These are phyloP conservation scores for Lasius fuliginosus DNA, from an alignment of 2,888 invertebrate species.

Conservation along the genomic window DNA sequence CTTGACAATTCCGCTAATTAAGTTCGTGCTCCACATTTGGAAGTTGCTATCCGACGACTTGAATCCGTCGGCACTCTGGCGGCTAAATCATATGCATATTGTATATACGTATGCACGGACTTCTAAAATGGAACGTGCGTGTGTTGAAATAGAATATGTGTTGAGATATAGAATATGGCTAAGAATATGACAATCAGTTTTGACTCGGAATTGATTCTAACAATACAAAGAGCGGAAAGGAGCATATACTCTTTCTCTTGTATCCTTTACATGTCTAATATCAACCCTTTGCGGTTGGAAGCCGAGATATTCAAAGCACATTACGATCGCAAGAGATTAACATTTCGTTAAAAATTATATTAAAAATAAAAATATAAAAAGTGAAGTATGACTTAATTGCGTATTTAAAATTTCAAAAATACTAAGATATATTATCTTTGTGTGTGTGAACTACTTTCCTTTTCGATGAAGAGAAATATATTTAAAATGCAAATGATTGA, in stretches of 20 bases:
- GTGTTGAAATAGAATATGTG: neutral
- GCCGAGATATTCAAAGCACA: neutral
- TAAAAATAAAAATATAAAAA: neutral
- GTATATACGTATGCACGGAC: neutral
- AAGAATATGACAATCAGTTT: slow-evolving; percentile 8
- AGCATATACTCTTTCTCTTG: neutral
- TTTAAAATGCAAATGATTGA: neutral
- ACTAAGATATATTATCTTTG: neutral
- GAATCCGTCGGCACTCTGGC: slow-evolving; percentile 7
- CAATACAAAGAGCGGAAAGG: neutral
- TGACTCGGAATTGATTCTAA: slow-evolving; percentile 5
- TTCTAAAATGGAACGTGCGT: neutral
- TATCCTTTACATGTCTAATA: neutral
- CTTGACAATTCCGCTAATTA: slow-evolving; percentile 52
- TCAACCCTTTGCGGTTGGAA: neutral
- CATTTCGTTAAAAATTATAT: neutral
- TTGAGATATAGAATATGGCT: neutral
- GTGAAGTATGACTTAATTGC: neutral
- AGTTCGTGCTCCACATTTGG: slow-evolving; percentile 24
- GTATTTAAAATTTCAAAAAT: neutral
- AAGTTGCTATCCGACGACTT: slow-evolving; percentile 28
- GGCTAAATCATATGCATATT: neutral
- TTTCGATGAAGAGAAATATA: neutral
- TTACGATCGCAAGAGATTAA: neutral
- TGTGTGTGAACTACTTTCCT: neutral